phyloP scores from a whole-genome alignment of 2,888 invertebrate genomes.

The Strigamia transsilvanica region DNA sequence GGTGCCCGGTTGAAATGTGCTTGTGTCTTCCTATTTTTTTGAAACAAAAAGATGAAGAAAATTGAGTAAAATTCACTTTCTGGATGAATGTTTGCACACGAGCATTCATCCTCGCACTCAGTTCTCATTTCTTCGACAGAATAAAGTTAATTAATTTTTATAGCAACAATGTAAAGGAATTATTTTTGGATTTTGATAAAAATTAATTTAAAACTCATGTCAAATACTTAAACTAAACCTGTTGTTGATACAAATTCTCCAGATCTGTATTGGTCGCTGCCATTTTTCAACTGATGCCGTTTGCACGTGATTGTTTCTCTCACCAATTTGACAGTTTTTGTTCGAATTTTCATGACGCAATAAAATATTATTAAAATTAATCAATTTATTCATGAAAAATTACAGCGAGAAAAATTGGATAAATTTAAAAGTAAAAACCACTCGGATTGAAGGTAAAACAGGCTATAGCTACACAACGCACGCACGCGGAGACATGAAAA shows the following conservation, averaged over 20 bases:
- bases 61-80: background rate
- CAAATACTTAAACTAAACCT: constrained; percentile 30
- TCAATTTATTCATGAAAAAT: too few relatives aligned
- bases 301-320: background rate
- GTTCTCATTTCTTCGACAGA: background rate
- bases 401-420: too few relatives aligned
- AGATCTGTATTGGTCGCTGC: constrained; percentile 52
- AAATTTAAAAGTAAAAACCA: too few relatives aligned
- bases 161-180: background rate
- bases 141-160: background rate
- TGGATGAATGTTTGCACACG: too few relatives aligned
- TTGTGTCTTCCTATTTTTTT: constrained; percentile 37
- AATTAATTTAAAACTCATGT: background rate
- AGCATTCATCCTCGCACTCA: background rate
- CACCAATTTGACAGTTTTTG: too few relatives aligned
- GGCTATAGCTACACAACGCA: too few relatives aligned
- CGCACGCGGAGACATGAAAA: too few relatives aligned
- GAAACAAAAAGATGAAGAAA: background rate
- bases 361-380: too few relatives aligned
- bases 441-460: too few relatives aligned
- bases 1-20: constrained; percentile 6
- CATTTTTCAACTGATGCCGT: constrained; percentile 17
- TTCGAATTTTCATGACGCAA: too few relatives aligned
- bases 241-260: constrained; percentile 53
- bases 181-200: background rate